Conservation (phyloP, 37 sponge, comb jelly and placozoan species). For the Cladorhizidae sp. region DNA sequence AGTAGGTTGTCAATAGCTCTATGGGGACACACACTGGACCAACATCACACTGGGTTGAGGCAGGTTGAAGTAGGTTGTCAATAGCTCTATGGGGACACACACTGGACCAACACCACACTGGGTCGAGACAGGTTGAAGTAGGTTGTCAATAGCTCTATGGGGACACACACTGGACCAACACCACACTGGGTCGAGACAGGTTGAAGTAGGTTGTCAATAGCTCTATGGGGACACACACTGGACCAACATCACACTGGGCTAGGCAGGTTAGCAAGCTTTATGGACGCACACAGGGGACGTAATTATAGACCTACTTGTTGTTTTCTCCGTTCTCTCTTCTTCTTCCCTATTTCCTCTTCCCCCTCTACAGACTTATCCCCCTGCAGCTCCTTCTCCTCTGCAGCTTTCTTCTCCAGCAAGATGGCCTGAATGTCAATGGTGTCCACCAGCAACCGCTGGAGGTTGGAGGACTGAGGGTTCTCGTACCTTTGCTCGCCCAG, state of each 20-base stretch:
- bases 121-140: too few species aligned
- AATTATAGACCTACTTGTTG: not conserved
- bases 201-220: not conserved
- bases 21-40: too few species aligned
- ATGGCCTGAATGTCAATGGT: constrained; percentile 48
- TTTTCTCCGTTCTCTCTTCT: not conserved
- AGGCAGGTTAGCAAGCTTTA: not conserved
- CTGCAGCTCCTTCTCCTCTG: constrained; percentile 33
- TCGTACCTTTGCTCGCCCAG: constrained; percentile 82
- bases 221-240: not conserved
- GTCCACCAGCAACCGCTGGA: constrained; percentile 54
- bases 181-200: not conserved
- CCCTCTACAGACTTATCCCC: not conserved
- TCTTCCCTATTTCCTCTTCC: not conserved
- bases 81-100: too few species aligned
- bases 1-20: too few species aligned
- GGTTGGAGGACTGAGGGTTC: constrained; percentile 85
- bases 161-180: too few species aligned
- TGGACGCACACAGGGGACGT: not conserved
- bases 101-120: too few species aligned
- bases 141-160: too few species aligned
- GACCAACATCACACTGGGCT: not conserved
- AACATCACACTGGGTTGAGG: too few species aligned
- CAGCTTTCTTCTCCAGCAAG: constrained; percentile 45
- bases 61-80: too few species aligned